Conservation (phyloP, 2,113 vertebrate species). For the Kryptolebias marmoratus region DNA sequence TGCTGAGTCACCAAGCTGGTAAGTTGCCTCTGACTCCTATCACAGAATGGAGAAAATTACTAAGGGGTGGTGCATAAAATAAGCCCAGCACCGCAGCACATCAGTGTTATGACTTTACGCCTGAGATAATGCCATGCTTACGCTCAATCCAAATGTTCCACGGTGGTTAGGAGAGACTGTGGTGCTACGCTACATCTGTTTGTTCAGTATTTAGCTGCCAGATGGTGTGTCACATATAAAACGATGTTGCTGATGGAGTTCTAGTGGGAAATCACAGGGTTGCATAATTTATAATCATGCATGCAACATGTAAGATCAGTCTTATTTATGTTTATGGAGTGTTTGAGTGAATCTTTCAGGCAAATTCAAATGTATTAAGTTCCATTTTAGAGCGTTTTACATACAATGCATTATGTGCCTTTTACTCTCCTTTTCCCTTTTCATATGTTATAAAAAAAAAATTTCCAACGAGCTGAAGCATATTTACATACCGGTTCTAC, state of each 20-base stretch:
- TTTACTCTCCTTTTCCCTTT: background rate
- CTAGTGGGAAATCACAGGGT: conserved; percentile 25
- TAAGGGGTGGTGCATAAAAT: conserved; percentile 16
- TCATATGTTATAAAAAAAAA: background rate
- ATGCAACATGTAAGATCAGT: background rate
- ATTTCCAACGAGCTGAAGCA: background rate
- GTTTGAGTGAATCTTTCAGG: background rate
- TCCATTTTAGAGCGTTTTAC: background rate
- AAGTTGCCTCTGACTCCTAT: conserved; percentile 63
- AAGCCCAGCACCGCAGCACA: conserved; percentile 15
- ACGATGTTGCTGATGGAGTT: conserved; percentile 19
- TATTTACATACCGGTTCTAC: no score
- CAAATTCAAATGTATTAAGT: background rate
- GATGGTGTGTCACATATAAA: conserved; percentile 42
- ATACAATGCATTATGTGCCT: background rate
- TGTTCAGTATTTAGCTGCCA: conserved; percentile 31
- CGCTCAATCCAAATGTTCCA: conserved; percentile 18
- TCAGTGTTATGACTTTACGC: conserved; percentile 39
- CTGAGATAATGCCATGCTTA: conserved; percentile 41
- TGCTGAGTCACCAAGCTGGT: conserved; percentile 65
- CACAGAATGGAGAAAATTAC: conserved; percentile 17
- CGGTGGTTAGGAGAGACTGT: conserved; percentile 8
- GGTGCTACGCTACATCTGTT: conserved; percentile 16
- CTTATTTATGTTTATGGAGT: background rate
- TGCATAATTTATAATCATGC: conserved; percentile 12